phyloP scores from a whole-genome alignment of 2,113 vertebrate genomes.

The Melanostigma gelatinosum region DNA sequence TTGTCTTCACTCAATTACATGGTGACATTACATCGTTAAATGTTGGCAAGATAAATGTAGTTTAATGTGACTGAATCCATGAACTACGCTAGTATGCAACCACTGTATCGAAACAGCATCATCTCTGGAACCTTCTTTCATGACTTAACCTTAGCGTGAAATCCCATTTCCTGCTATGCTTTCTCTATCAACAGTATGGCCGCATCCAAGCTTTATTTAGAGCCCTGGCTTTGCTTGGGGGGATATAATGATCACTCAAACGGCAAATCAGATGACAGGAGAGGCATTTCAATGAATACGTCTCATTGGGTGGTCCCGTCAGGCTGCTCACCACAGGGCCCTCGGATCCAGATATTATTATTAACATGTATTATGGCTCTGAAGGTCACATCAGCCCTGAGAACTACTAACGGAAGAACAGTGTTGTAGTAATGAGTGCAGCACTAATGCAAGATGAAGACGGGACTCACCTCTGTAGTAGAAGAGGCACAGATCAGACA shows the following conservation, averaged over 20 bases:
- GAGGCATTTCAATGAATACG: slow-evolving; percentile 28
- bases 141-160: slow-evolving; percentile 24
- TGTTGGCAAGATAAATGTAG: neutral
- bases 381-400: slow-evolving; percentile 16
- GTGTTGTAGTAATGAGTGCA: neutral
- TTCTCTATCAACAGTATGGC: slow-evolving; percentile 13
- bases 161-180: slow-evolving; percentile 27
- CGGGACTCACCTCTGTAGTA: slow-evolving; percentile 94
- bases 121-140: slow-evolving; percentile 25
- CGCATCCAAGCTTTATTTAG: slow-evolving; percentile 11
- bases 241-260: slow-evolving; percentile 15
- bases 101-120: slow-evolving; percentile 2
- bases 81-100: neutral
- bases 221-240: slow-evolving; percentile 22
- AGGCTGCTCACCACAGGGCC: slow-evolving; percentile 29
- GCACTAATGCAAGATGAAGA: neutral
- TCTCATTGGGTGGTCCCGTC: slow-evolving; percentile 26
- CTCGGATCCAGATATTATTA: slow-evolving; percentile 17
- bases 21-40: too few relatives aligned
- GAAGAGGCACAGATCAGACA: slow-evolving; percentile 97
- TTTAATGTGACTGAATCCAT: slow-evolving; percentile 14
- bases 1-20: slow-evolving; percentile 6
- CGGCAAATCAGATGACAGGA: slow-evolving; percentile 20
- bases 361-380: neutral
- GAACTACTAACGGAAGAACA: slow-evolving; percentile 11